Base-by-base conservation (phyloP, 2,113 vertebrate genomes). In the Lepus timidus region DNA sequence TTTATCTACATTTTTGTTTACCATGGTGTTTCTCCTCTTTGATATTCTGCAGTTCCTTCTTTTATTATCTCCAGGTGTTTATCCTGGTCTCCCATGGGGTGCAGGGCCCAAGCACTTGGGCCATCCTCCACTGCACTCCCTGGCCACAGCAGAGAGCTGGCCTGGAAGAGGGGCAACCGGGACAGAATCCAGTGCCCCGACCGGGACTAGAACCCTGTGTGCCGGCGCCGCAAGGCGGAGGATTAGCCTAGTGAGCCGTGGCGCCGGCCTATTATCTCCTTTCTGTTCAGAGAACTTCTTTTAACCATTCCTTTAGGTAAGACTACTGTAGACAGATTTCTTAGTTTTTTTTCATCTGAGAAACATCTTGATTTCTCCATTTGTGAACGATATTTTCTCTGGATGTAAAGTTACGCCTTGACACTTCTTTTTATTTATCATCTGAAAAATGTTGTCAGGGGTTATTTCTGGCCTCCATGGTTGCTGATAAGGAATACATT, bases 301-400 rank as follows among this genome's bases (percentile, higher is more conserved):
- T 55, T 85, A 84, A 74, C 27, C 44, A 65, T 85, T 79, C 20
- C 78, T 81, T 62, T 44, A n/a, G 7, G 55, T 39, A 85, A 1
- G 19, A 27, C 29, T 58, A 4, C 44, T 51, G 12, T 29, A 23
- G 16, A 49, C 6, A 88, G 51, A 25, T 31, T 74, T 67, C 13
- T 70, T 84, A 61, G 39, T 78, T 94, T 81, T 86, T 9, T 65
- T 81, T 74, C 22, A 55, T 29, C 9, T 75, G 68, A 89, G 29
- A 61, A 82, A 84, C 44, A 25, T 51, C 64, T 75, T 87, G 51
- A 70, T 27, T 87, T 94, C 12, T n/a, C 1, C 31, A 71, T 73
- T 90, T 64, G 39, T 64, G n/a, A 64, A 87, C 19, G 12, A n/a
- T 44, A 14, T 74, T 74, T 88, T 95, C n/a, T 70, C 31, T 88